Evolutionary conservation across 2,113 vertebrate species (phyloP).

Genomic region (Eurystomus gularis): DNA sequence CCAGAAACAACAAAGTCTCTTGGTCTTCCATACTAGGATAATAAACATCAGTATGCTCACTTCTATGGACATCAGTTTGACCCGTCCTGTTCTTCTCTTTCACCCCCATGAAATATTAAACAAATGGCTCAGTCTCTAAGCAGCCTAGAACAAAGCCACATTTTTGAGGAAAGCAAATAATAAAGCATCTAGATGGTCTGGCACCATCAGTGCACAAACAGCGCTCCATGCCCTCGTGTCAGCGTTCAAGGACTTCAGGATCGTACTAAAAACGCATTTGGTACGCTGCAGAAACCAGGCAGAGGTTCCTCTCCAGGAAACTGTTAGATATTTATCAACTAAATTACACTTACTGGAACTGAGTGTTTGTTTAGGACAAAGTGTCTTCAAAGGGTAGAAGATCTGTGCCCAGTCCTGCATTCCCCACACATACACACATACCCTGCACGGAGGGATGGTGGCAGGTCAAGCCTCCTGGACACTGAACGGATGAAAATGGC

Average conservation of each 20-base stretch:
- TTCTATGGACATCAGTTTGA: not conserved
- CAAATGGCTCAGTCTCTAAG: not conserved
- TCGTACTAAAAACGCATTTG: not conserved
- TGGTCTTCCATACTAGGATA: not conserved
- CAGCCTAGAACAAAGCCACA: not conserved
- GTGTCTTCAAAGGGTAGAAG: not conserved
- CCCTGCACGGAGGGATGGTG: not conserved
- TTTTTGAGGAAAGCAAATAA: slow-evolving; percentile 7
- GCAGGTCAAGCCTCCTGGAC: not conserved
- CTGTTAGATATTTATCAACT: slow-evolving; percentile 5
- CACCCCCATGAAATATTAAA: slow-evolving; percentile 8
- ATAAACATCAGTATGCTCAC: not conserved
- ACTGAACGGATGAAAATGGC: not conserved
- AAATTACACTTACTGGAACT: not conserved
- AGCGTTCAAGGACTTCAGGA: not conserved
- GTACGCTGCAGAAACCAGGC: not conserved
- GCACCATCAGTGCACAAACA: not conserved
- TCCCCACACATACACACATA: not conserved
- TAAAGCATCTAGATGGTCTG: not conserved
- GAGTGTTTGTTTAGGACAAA: slow-evolving; percentile 13
- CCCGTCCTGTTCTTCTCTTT: not conserved
- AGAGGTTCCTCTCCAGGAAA: slow-evolving; percentile 1
- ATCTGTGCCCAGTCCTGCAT: not conserved
- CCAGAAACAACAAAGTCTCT: not conserved
- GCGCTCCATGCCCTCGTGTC: not conserved